phyloP scores from a whole-genome alignment of 2,797 vertebrate genomes.

The Etheostoma nigrum region DNA sequence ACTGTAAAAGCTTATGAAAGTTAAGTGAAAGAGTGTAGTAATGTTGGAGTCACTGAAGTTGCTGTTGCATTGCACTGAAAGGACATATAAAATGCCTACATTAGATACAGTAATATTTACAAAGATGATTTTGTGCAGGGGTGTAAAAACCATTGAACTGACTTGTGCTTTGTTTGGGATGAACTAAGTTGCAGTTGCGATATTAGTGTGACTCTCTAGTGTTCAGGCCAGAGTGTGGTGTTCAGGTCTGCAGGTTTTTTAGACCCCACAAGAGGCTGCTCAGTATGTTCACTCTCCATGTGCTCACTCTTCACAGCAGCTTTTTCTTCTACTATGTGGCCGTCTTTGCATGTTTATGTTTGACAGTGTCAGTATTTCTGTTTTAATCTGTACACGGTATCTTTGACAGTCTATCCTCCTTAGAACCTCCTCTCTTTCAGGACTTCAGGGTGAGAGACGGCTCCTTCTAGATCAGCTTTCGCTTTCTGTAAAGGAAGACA shows the following conservation, averaged over 20 bases:
- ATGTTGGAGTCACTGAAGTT: constrained; percentile 31
- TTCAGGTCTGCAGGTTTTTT: constrained; percentile 15
- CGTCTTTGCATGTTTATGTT: constrained; percentile 13
- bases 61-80: constrained; percentile 27
- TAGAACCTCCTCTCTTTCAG: constrained; percentile 65
- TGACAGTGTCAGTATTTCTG: constrained; percentile 7
- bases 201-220: constrained; percentile 12
- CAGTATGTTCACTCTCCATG: constrained; percentile 6
- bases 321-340: constrained; percentile 8
- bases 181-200: constrained; percentile 37
- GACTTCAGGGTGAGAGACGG: constrained; percentile 31
- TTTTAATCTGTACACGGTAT: constrained; percentile 8
- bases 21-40: background rate
- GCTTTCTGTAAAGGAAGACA: constrained; percentile 62
- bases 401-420: constrained; percentile 19
- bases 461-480: constrained; percentile 51
- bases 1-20: background rate
- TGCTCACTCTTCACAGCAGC: constrained; percentile 41
- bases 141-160: constrained; percentile 21
- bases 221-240: background rate
- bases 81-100: constrained; percentile 15
- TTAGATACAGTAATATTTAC: constrained; percentile 14
- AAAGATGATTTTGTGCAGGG: background rate
- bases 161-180: constrained; percentile 25
- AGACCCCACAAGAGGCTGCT: constrained; percentile 8